Conservation (phyloP, 64 coral and sea anemone species). For the Platygyra sinensis region DNA sequence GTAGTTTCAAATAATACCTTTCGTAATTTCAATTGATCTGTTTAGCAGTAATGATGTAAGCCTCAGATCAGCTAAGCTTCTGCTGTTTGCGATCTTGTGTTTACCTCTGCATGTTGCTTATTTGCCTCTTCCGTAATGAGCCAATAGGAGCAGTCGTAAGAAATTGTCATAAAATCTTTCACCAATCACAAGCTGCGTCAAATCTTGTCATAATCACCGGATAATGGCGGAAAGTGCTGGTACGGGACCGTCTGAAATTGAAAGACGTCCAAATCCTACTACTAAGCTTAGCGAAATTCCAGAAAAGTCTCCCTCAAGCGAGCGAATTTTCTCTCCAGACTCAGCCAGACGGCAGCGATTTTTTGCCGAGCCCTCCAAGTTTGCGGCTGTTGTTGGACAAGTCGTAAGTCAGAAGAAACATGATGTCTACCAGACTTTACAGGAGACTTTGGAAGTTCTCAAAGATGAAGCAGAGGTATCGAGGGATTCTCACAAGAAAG, state of each 20-base stretch:
- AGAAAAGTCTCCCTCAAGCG: neutral
- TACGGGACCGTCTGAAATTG: neutral
- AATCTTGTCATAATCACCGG: neutral
- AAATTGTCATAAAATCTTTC: neutral
- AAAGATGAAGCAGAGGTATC: constrained; percentile 79
- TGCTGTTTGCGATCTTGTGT: neutral
- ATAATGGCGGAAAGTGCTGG: constrained; percentile 29
- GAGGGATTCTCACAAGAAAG: constrained; percentile 82
- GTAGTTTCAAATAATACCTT: neutral
- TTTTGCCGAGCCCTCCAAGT: constrained; percentile 33
- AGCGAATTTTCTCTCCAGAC: constrained; percentile 78
- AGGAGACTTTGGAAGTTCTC: constrained; percentile 94
- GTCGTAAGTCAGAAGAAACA: constrained; percentile 47
- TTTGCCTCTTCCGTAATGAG: no score
- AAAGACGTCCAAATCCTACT: neutral
- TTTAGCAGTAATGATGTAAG: neutral
- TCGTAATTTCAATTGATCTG: neutral
- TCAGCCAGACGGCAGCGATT: constrained; percentile 72
- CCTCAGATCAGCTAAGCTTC: neutral
- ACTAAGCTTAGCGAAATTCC: neutral
- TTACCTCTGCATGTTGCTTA: neutral
- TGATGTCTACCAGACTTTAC: constrained; percentile 86
- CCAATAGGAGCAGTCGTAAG: constrained; percentile 33
- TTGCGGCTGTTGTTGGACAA: constrained; percentile 38
- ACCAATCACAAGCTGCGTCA: constrained; percentile 15